These are phyloP conservation scores for Oncorhynchus keta DNA, from an alignment of 2,113 vertebrate species.

Conservation along the genomic window DNA sequence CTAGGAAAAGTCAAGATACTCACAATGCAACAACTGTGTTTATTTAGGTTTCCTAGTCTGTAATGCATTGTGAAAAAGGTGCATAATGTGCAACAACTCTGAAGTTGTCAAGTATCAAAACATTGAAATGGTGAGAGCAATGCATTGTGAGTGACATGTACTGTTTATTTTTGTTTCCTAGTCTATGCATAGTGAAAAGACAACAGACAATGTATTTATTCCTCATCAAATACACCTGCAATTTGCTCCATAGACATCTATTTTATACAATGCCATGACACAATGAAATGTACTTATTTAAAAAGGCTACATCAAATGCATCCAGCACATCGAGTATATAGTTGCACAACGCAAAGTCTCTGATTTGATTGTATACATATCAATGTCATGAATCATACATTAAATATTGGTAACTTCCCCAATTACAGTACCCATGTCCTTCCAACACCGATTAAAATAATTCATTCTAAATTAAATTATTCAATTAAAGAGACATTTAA, in stretches of 20 bases:
- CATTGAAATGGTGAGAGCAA: background rate
- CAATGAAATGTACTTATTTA: background rate
- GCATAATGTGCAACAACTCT: background rate
- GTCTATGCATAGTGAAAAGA: background rate
- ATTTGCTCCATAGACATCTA: background rate
- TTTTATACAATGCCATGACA: background rate
- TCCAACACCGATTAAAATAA: slow-evolving; percentile 39
- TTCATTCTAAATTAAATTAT: background rate
- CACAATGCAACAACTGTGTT: too few relatives aligned
- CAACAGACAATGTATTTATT: background rate
- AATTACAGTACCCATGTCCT: slow-evolving; percentile 57
- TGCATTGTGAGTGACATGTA: background rate
- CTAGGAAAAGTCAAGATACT: too few relatives aligned
- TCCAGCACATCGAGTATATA: background rate
- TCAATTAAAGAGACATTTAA: slow-evolving; percentile 5
- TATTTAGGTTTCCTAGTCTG: too few relatives aligned
- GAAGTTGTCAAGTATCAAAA: background rate
- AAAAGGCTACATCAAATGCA: background rate
- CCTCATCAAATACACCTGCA: background rate
- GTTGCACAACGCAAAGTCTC: background rate
- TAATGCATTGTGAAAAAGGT: too few relatives aligned
- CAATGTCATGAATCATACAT: slow-evolving; percentile 19
- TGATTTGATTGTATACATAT: background rate
- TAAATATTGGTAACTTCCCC: slow-evolving; percentile 67
- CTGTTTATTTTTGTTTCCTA: background rate